Percentiles rank a stretch among this genome's conserved stretches.
Conservation (phyloP, 2,113 vertebrate species). For the Actinemys pallida region DNA sequence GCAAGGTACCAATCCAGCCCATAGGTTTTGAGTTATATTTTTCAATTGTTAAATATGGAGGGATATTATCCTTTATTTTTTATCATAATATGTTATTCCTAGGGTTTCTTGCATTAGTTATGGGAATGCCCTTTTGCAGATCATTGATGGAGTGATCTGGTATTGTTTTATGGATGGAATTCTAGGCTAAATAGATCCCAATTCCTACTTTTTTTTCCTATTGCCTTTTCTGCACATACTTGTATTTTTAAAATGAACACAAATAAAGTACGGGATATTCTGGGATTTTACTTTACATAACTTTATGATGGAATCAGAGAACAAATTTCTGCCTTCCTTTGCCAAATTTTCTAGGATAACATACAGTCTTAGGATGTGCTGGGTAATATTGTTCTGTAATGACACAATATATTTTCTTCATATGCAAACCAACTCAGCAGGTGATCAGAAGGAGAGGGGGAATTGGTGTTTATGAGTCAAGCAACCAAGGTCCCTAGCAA, state of each 20-base stretch:
- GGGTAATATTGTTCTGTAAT: neutral
- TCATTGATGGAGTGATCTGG: neutral
- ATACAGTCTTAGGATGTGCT: neutral
- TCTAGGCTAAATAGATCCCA: neutral
- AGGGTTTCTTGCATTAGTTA: neutral
- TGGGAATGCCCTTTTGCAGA: neutral
- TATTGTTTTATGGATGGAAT: neutral
- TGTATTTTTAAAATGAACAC: neutral
- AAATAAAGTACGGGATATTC: neutral
- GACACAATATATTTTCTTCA: neutral
- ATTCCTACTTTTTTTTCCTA: neutral
- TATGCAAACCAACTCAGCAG: neutral
- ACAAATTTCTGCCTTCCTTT: neutral
- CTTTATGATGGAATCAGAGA: neutral
- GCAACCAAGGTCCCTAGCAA: neutral
- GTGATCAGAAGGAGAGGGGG: neutral
- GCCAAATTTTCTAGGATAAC: neutral
- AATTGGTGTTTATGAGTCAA: neutral
- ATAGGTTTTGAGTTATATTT: neutral
- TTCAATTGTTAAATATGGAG: neutral
- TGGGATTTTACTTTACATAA: neutral
- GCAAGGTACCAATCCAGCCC: neutral
- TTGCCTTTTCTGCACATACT: neutral
- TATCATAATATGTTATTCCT: neutral
- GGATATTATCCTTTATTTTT: neutral